Base-by-base conservation (phyloP, 2,113 vertebrate species). In the Lathamus discolor region DNA sequence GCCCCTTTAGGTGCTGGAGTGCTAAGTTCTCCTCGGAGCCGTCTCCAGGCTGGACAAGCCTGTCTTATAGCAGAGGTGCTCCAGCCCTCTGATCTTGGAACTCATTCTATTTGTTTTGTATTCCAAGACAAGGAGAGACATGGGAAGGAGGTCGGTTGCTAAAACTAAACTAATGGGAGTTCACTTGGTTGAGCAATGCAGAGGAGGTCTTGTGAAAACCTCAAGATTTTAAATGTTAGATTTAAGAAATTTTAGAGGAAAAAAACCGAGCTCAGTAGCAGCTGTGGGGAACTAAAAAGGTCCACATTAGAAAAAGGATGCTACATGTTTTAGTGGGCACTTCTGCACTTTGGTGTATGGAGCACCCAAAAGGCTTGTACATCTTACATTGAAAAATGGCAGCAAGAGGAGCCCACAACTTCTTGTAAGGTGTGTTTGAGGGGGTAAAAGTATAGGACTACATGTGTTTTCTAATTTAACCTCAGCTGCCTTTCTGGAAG, bases 41-140 rank as follows among this genome's bases (percentile, higher is more conserved):
- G n/a, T 59, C 33, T 16, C 13, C 6, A 7, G 33, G 33, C 57
- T 24, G 12, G 23, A 23, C n/a, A 35, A 59, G 57, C 22, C 33
- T 24, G 57, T n/a, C 13, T 59, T n/a, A 23, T 9, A 59, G 57
- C 57, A 24, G 57, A n/a, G 57, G 22, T 59, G 57, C 57, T 59
- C 33, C 33, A 16, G 33, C 33, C 22, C 33, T 59, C n/a, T 59
- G 22, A 24, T 64, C 57, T 25, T 54, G 59, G 52, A 46, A 10
- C 54, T 49, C 1, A 0, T 64, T 48, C 44, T 6, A 1, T 10
- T 5, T 44, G 13, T 31, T 80, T 2, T 1, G 66, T 14, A 5
- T 43, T 57, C 3, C 29, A 13, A 4, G 37, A 9, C 1, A 15
- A 15, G 33, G 33, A 73, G 37, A 48, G 57, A 73, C 24, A 14